Evolutionary conservation across 2,113 vertebrate species (phyloP).

Genomic region (Misgurnus anguillicaudatus): DNA sequence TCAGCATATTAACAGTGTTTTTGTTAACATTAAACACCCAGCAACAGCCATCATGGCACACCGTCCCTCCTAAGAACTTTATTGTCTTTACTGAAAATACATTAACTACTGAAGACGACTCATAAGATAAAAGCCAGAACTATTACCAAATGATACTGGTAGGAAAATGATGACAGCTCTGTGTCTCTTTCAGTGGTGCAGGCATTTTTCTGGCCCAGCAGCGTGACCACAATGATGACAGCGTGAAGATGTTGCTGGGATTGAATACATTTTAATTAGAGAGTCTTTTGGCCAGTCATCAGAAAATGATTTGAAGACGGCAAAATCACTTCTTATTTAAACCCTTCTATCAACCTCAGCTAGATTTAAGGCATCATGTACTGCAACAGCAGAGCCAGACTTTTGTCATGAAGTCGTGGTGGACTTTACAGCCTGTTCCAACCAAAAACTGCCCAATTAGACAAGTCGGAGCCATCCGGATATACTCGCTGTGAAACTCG

Average conservation of each 20-base stretch:
- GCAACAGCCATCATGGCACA: slow-evolving; percentile 1
- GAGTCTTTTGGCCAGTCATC: slow-evolving; percentile 15
- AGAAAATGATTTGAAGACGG: slow-evolving; percentile 19
- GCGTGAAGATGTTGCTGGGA: slow-evolving; percentile 12
- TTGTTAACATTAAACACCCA: neutral
- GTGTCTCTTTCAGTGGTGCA: slow-evolving; percentile 24
- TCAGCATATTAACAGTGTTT: too few relatives aligned
- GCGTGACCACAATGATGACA: slow-evolving; percentile 23
- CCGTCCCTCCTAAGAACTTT: neutral
- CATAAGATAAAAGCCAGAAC: slow-evolving; percentile 29
- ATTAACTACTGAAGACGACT: slow-evolving; percentile 11
- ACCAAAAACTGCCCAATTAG: too few relatives aligned
- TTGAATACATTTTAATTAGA: slow-evolving; percentile 37
- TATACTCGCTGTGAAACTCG: too few relatives aligned
- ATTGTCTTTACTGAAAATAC: slow-evolving; percentile 18
- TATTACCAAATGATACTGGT: slow-evolving; percentile 21
- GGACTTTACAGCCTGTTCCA: neutral
- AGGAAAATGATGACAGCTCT: slow-evolving; percentile 29
- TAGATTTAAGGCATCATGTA: slow-evolving; percentile 9
- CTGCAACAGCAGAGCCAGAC: neutral
- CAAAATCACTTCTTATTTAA: neutral
- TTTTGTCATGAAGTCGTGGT: neutral
- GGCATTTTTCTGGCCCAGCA: neutral
- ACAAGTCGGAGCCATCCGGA: too few relatives aligned
- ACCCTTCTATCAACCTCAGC: neutral